Evolutionary conservation across 2,888 invertebrate genomes (phyloP), one percentile per base, ranked within the genome.

Genomic region (Schrankia costaestrigalis): DNA sequence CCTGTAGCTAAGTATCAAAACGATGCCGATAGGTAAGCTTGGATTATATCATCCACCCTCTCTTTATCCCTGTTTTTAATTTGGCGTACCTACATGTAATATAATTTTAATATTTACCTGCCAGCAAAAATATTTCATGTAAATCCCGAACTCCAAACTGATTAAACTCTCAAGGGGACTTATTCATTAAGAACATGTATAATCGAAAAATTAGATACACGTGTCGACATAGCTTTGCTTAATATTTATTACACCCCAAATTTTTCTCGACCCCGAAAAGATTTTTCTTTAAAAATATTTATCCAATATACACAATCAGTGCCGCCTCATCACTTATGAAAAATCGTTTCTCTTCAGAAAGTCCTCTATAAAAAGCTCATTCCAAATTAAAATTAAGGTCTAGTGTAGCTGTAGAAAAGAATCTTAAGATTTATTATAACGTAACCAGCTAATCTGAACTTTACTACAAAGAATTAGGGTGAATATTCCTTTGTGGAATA

Each of bases 381-480:
- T 83, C 71, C 67, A 82, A 86, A 87, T 87, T 87, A 86, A 87
- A 86, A 87, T 85, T 85, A 84, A 86, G 83, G 82, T 82, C 82
- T 85, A 80, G 75, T 77, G 67, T 75, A 69, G 69, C 77, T 64
- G 67, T 75, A 68, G 71, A 69, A 72, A 66, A 77, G 46, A 60
- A 69, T 69, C 65, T 64, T 63, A 62, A 66, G 72, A 72, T 70
- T 74, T 59, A 55, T 51, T 38, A 23, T 4, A 22, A 4, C 2
- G 9, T n/a, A 23, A 12, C 43, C 51, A 28, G 35, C 31, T 38
- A 65, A 75, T 78, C 43, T 40, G 32, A 31, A 48, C 71, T 69
- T 46, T 80, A 60, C 13, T 1, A 1, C 38, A 4, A 21, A 13
- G 35, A 0, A 0, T 10, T 38, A 64, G 63, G 50, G 59, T 41